phyloP scores from a whole-genome alignment of 2,113 vertebrate genomes.

The Ptilorrhoa leucosticta region DNA sequence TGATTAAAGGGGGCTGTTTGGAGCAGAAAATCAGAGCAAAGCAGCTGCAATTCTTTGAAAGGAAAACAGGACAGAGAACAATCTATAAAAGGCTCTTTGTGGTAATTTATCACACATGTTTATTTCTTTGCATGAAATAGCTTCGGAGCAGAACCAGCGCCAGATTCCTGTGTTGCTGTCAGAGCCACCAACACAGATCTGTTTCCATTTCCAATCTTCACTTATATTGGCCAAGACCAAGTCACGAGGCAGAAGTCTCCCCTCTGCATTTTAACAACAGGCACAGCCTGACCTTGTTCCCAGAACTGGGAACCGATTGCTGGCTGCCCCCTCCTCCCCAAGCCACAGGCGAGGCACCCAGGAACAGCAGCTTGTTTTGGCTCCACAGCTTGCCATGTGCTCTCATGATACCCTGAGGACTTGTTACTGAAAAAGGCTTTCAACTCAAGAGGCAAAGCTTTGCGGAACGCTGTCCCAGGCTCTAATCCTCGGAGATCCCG shows the following conservation, averaged over 20 bases:
- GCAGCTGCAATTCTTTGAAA: slow-evolving; percentile 59
- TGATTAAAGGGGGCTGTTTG: background rate
- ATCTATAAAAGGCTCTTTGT: slow-evolving; percentile 65
- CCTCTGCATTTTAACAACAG: slow-evolving; percentile 43
- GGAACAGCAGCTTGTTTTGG: background rate
- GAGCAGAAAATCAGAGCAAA: slow-evolving; percentile 16
- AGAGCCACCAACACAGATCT: slow-evolving; percentile 58
- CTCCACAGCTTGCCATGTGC: background rate
- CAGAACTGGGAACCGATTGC: background rate
- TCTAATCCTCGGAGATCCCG: background rate
- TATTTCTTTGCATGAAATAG: slow-evolving; percentile 45
- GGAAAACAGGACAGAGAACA: slow-evolving; percentile 55
- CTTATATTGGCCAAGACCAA: slow-evolving; percentile 17
- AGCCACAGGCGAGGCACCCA: background rate
- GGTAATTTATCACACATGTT: slow-evolving; percentile 65
- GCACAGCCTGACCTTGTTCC: slow-evolving; percentile 53
- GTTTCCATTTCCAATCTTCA: slow-evolving; percentile 50
- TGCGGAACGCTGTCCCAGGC: background rate
- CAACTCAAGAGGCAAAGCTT: background rate
- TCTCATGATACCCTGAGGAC: background rate
- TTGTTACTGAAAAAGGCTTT: background rate
- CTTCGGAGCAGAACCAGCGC: background rate
- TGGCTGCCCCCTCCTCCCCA: background rate
- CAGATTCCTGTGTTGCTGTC: slow-evolving; percentile 54
- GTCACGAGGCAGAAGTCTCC: slow-evolving; percentile 43